phyloP scores from a whole-genome alignment of 2,888 invertebrate genomes.

The Branchipolynoe longqiensis region DNA sequence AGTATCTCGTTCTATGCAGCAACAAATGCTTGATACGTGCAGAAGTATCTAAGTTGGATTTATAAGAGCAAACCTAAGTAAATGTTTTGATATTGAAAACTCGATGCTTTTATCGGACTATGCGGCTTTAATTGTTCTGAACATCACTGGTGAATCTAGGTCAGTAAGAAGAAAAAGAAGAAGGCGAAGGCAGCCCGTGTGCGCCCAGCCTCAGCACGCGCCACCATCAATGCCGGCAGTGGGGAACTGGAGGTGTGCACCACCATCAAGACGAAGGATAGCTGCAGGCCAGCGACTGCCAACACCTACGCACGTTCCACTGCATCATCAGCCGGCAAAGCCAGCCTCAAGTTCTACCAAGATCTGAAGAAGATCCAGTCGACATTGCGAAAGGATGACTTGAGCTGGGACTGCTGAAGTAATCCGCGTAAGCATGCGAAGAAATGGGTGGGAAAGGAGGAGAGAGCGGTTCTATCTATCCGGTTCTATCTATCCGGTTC shows the following conservation, averaged over 20 bases:
- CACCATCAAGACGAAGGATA: slow-evolving; percentile 72
- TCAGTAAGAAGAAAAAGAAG: slow-evolving; percentile 70
- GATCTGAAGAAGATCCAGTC: slow-evolving; percentile 80
- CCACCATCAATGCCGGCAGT: slow-evolving; percentile 61
- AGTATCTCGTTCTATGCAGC: no score
- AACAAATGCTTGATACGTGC: no score
- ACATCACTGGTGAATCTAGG: no score
- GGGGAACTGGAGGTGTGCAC: slow-evolving; percentile 74
- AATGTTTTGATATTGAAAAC: no score
- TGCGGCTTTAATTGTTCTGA: no score
- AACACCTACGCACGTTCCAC: slow-evolving; percentile 66
- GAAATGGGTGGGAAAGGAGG: no score
- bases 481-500: no score
- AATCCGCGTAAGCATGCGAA: no score
- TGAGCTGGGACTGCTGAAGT: slow-evolving; percentile 76
- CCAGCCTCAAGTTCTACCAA: slow-evolving; percentile 72
- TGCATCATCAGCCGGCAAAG: slow-evolving; percentile 46
- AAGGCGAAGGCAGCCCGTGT: slow-evolving; percentile 65
- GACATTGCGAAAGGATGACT: slow-evolving; percentile 78
- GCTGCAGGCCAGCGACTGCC: slow-evolving; percentile 68
- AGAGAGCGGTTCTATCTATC: no score
- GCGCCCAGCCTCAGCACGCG: slow-evolving; percentile 52
- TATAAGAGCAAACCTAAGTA: no score
- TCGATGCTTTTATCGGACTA: no score
- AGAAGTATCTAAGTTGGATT: no score